Conservation (phyloP, 2,888 invertebrate species). For the Phanerotoma sp. region DNA sequence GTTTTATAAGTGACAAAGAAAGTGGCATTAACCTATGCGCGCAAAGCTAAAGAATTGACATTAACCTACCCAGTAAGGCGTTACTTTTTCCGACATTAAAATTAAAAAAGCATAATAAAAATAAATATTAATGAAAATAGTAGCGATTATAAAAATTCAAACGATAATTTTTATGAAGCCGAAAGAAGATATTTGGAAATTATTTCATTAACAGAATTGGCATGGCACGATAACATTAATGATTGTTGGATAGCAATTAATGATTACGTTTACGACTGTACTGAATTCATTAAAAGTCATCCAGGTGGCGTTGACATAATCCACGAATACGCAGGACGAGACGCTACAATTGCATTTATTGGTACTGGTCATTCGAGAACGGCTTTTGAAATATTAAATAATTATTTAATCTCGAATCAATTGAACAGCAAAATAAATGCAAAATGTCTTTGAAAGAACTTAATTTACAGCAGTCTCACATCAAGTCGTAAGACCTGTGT, state of each 20-base stretch:
- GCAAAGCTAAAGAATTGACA: too few relatives aligned
- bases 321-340: slow-evolving; percentile 81
- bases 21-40: slow-evolving; percentile 2
- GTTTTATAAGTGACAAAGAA: slow-evolving; percentile 4
- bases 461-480: too few relatives aligned
- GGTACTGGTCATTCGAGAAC: slow-evolving; percentile 74
- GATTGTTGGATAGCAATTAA: slow-evolving; percentile 89
- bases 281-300: slow-evolving; percentile 75
- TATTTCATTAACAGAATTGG: slow-evolving; percentile 74
- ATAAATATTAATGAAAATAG: slow-evolving; percentile 7
- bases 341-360: slow-evolving; percentile 80
- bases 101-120: slow-evolving; percentile 3
- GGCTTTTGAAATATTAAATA: slow-evolving; percentile 67
- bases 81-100: too few relatives aligned
- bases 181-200: slow-evolving; percentile 41
- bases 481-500: neutral
- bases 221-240: slow-evolving; percentile 69
- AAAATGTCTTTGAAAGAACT: too few relatives aligned
- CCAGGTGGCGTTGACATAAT: slow-evolving; percentile 83
- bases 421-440: too few relatives aligned
- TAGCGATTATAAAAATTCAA: slow-evolving; percentile 1
- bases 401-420: too few relatives aligned
- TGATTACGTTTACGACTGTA: slow-evolving; percentile 83
- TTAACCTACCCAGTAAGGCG: too few relatives aligned
- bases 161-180: neutral